Base-by-base conservation (phyloP, 2,888 invertebrate genomes). In the Acholoe squamosa region DNA sequence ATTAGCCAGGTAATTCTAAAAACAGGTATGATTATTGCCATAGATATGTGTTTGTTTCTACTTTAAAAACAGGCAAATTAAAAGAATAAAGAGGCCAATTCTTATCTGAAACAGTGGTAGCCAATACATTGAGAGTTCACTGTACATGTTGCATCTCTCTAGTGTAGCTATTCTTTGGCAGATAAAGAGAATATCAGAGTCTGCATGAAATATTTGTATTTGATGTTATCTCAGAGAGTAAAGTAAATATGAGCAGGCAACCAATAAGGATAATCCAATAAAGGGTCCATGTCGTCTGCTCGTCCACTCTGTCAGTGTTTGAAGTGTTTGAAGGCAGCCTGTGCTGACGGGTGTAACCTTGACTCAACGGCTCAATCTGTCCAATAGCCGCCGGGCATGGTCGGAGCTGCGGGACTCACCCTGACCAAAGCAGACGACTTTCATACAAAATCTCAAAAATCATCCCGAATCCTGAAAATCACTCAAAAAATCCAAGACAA, bases 301-400 rank as follows among this genome's bases (percentile, higher is more conserved):
- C n/a, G n/a, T n/a, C n/a, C n/a, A n/a, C n/a, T 43, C 61, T 61
- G 61, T 61, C 61, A 14, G 54, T 10, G 54, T 10, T 61, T 61
- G 14, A 43, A n/a, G 61, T 54, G 22, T 61, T 14, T 61, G 19
- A 61, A 7, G 22, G n/a, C 61, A n/a, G n/a, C 61, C 61, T n/a
- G 61, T 71, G 28, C 25, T 71, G 25, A 71, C 71, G 71, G 71
- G 14, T 71, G 71, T 71, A 71, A 71, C 28, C 71, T 71, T 71
- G 71, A 71, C 71, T 71, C 71, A 71, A 71, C 71, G 71, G 71
- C 71, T 71, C 71, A 71, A 71, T 71, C 71, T 71, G 71, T 71
- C 71, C 71, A 71, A 71, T 28, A 71, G 28, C 71, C 71, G 3
- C 28, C 71, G 71, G 71, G n/a, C 31, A 5, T 28, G 28, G 25